These are phyloP conservation scores for Leptosomus discolor DNA, from an alignment of 2,113 vertebrate genomes.

Conservation along the genomic window DNA sequence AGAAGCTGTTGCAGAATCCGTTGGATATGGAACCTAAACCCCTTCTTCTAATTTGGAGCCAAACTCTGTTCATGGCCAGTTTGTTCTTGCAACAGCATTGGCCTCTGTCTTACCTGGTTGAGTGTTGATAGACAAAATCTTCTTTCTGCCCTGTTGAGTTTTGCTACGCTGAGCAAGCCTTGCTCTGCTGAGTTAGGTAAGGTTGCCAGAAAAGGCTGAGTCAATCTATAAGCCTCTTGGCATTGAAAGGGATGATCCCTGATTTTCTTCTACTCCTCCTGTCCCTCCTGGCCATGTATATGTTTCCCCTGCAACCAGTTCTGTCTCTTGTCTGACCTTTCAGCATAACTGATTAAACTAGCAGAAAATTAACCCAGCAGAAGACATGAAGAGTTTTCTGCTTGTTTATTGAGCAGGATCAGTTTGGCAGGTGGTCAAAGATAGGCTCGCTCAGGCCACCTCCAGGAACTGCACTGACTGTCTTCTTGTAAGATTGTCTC, in stretches of 20 bases:
- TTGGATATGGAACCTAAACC: neutral
- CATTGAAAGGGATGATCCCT: neutral
- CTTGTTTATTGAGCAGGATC: neutral
- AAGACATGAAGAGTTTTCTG: neutral
- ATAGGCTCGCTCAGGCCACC: neutral
- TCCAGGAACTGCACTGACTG: fast-evolving
- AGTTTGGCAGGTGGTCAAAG: neutral
- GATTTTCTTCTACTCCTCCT: neutral
- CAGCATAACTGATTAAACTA: neutral
- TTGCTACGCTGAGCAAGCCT: neutral
- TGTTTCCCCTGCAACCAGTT: neutral
- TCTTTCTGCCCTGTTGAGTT: neutral
- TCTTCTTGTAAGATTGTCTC: neutral
- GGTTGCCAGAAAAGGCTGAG: neutral
- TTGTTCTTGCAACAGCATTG: neutral
- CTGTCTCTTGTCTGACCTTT: neutral
- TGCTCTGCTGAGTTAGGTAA: neutral
- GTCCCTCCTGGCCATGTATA: neutral
- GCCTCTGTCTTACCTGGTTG: neutral
- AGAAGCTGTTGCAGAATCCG: neutral
- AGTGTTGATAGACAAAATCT: neutral
- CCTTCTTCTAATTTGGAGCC: neutral
- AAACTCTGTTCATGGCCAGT: neutral
- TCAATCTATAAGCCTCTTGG: neutral
- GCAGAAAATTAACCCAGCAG: neutral